Base-by-base conservation (phyloP, 2,113 vertebrate species). In the Bufo bufo region DNA sequence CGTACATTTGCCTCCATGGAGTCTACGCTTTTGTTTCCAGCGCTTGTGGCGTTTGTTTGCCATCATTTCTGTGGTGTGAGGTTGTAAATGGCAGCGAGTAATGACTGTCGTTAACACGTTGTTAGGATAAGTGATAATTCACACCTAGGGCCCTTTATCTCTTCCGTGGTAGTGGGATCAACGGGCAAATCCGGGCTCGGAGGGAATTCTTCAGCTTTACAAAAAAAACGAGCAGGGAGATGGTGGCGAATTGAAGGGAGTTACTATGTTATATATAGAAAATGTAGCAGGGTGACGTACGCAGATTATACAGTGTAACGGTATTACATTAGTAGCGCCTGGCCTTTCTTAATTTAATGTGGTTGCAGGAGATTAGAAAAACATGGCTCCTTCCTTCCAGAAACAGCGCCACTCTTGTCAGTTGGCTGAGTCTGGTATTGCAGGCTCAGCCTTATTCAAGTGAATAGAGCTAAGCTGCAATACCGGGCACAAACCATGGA, bases 81-180 rank as follows among this genome's bases (percentile, higher is more conserved):
- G 77, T 77, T 92, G 91, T 87, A 91, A 89, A 88, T 66, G 90
- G 90, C 90, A 83, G n/a, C 82, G 89, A 89, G 89, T 90, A 92
- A 89, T 89, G 89, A 91, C 90, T 92, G 90, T 91, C 91, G 92
- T 92, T 92, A 92, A 91, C 90, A 93, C 89, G 78, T 90, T 91
- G 89, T 91, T 89, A 86, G 85, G 84, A 91, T 0, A 63, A 59
- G 33, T 11, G 78, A 91, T 87, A 5, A 78, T 85, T 90, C 87
- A 59, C 87, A 90, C 87, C 81, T 90, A 83, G 83, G 86, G 83
- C 77, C 61, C 61, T 69, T 74, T 74, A 74, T 19, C 43, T 72
- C 69, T 72, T 33, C 43, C 71, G 17, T 49, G 71, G 13, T 49
- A 50, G 10, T 20, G 8, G 47, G 85, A 87, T 56, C 63, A 69